Evolutionary conservation across 1,140 invertebrate genomes (phyloP), one percentile per base, ranked within the genome.

Genomic region (Anastrepha ludens): DNA sequence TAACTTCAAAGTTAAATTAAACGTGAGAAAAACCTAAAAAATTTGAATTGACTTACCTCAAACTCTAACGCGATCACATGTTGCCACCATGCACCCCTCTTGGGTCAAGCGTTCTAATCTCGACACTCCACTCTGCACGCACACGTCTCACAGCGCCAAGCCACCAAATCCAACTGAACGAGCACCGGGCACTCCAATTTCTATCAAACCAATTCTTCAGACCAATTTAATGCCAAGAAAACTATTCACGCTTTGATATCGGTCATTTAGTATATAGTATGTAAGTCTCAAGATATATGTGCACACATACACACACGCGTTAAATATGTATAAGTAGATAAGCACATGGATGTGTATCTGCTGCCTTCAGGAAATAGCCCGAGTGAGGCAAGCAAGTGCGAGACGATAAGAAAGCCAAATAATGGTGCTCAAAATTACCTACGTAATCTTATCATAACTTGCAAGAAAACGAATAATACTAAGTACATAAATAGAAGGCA

Each of bases 381-480:
- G 6, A 55, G 50, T 55, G 11, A 11, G 11, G 50, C 2, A n/a
- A 62, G 3, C 41, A 44, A 74, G 67, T 74, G 67, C 6, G 5
- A 15, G 67, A 15, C 5, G 67, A 74, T 74, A 74, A 74, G 67
- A 47, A 47, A 47, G 41, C 67, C 44, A 74, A 74, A 74, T 15
- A 74, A 44, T 62, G 60, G 60, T 62, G 15, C 60, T 62, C 60
- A 74, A 55, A 55, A 41, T 74, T 44, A 47, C 67, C 17, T 11
- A 55, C 50, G 60, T 62, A 74, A 74, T 74, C 67, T 74, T 74
- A 74, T 74, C 67, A 74, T 29, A 44, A 74, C 41, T 8, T 13
- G 5, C 39, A 74, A 74, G 67, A 74, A 47, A 74, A n/a, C 11
- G 15, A 17, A 74, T 47, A 74, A 44, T 74, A 13, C 39, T 74